A percentile compares a stretch with the other conserved stretches of the same genome.
Conservation (phyloP, 2,797 vertebrate genomes). For the Synaphobranchus kaupii region DNA sequence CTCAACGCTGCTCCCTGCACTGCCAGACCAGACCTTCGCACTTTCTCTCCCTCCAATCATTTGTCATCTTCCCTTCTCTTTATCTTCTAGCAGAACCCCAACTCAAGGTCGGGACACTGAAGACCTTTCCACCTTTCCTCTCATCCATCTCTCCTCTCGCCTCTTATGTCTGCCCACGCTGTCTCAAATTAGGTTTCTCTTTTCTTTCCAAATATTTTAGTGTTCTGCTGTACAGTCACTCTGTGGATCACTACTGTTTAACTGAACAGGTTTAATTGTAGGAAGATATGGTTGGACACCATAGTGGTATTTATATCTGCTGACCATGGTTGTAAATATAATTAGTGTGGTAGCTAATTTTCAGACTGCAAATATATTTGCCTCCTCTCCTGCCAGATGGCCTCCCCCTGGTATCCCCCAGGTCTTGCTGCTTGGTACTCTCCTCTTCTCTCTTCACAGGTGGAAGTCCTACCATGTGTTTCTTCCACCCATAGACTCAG, state of each 20-base stretch:
- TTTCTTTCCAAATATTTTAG: slow-evolving; percentile 2
- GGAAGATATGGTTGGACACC: not conserved
- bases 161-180: slow-evolving; percentile 5
- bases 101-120: slow-evolving; percentile 55
- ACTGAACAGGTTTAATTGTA: not conserved
- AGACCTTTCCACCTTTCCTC: not conserved
- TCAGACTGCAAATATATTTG: not conserved
- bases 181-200: slow-evolving; percentile 24
- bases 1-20: not conserved
- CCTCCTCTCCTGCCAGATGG: no score
- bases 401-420: no score
- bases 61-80: slow-evolving; percentile 26
- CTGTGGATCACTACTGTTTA: not conserved
- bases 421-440: not conserved
- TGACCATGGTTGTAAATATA: not conserved
- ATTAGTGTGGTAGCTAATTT: not conserved
- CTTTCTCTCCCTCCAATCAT: slow-evolving; percentile 14
- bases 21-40: not conserved
- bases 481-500: no score
- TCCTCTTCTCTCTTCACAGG: no score
- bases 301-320: not conserved
- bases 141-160: slow-evolving; percentile 4
- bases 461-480: no score
- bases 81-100: slow-evolving; percentile 43
- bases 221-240: not conserved